Percentiles rank a stretch among this genome's conserved stretches.
Conservation (phyloP, 2,113 vertebrate genomes). For the Butastur rufipennis region DNA sequence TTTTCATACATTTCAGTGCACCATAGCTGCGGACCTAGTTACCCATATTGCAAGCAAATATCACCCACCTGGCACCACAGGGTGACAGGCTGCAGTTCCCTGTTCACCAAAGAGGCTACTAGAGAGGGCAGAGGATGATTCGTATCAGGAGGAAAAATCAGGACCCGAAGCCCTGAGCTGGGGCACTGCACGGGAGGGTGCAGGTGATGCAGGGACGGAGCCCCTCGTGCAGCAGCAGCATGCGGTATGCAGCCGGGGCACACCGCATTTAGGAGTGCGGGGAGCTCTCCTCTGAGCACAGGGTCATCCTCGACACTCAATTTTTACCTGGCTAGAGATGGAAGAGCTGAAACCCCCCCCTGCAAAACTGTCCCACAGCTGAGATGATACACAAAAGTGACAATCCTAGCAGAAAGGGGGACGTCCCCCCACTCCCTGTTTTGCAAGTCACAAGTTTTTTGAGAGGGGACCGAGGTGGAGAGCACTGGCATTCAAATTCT, state of each 20-base stretch:
- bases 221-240: background rate
- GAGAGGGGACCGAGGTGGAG: background rate
- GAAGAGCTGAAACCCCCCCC: background rate
- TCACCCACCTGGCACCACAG: background rate
- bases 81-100: background rate
- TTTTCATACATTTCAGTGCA: background rate
- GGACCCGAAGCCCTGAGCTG: background rate
- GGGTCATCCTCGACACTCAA: accelerated
- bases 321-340: background rate
- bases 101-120: background rate
- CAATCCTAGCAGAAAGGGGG: background rate
- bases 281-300: background rate
- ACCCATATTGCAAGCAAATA: background rate
- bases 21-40: accelerated
- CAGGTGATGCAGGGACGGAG: background rate
- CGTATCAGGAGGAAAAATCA: background rate
- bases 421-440: background rate
- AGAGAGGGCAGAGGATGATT: background rate
- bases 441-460: background rate
- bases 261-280: background rate
- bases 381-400: background rate
- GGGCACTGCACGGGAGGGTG: background rate
- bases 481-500: background rate
- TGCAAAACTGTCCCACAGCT: background rate
- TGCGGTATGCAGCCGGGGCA: accelerated